Evolutionary conservation across 1,140 invertebrate species (phyloP), one percentile per base, ranked within the genome.

Genomic region (Pseudomyrmex pallidus): DNA sequence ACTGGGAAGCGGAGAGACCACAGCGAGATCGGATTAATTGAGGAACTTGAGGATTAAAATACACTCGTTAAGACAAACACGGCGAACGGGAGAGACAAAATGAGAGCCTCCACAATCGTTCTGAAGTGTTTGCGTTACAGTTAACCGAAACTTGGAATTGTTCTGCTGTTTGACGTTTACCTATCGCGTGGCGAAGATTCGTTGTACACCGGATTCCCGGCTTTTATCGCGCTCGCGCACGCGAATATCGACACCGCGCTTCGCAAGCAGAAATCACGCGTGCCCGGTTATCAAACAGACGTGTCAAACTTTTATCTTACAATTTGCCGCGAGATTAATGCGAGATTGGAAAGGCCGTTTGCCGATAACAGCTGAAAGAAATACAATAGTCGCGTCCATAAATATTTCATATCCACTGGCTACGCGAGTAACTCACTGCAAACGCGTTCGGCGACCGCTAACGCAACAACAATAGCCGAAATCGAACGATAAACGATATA

Each of bases 31-130:
- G 85, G 89, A 89, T 92, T 92, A 92, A 93, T 92, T 92, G 90
- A 86, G 88, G 92, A 92, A 92, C 85, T 92, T 91, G 90, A 91
- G 88, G 73, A 92, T 90, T 91, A 87, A 89, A 93, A 92, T 91
- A 90, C 84, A 74, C 85, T 90, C 78, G 82, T 82, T 66, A 91
- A 91, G 88, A 91, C 87, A 92, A 92, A 91, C 87, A 90, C 44
- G 44, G 61, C 12, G 63, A 61, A 57, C n/a, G 46, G 20, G 63
- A 73, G 83, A 83, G 83, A 56, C 66, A 73, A 82, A 87, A 77
- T 72, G 74, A 54, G 56, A 82, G 73, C 20, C 48, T 86, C 83
- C 78, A 35, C 35, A 77, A 88, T 88, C 67, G 74, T 59, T 61
- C 62, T 59, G 73, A 87, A 85, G 83, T 62, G 86, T 90, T 90